These are phyloP conservation scores for Drosophila paranaensis DNA, from an alignment of 2,888 invertebrate species.

Conservation along the genomic window DNA sequence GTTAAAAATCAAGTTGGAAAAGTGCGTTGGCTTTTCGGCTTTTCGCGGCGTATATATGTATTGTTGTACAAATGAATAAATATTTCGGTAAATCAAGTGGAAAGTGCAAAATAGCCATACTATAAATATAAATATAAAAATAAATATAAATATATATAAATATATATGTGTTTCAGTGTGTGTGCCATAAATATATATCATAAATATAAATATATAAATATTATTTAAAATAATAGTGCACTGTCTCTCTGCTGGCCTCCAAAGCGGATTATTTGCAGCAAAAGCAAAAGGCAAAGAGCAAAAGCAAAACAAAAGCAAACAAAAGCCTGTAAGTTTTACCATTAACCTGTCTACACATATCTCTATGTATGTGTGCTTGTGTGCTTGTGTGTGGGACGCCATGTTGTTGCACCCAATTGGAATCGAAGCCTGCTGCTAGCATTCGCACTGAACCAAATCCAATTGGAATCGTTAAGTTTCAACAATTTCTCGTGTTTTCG, in stretches of 20 bases:
- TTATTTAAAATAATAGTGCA: slow-evolving; percentile 29
- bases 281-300: slow-evolving; percentile 39
- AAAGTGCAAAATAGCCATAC: slow-evolving; percentile 35
- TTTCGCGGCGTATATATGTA: slow-evolving; percentile 16
- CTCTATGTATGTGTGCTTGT: not conserved
- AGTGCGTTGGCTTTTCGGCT: slow-evolving; percentile 71
- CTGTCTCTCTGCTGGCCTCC: slow-evolving; percentile 35
- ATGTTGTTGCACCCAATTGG: slow-evolving; percentile 59
- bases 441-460: slow-evolving; percentile 6
- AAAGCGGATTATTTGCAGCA: slow-evolving; percentile 71
- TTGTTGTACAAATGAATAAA: slow-evolving; percentile 25
- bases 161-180: slow-evolving; percentile 17
- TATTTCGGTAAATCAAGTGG: slow-evolving; percentile 30
- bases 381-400: slow-evolving; percentile 34
- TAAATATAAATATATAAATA: slow-evolving; percentile 25
- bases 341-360: slow-evolving; percentile 37
- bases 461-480: not conserved
- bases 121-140: slow-evolving; percentile 12
- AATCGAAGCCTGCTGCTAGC: slow-evolving; percentile 36
- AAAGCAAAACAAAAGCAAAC: slow-evolving; percentile 38
- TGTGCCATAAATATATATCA: slow-evolving; percentile 42
- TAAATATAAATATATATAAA: slow-evolving; percentile 4
- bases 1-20: slow-evolving; percentile 61
- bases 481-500: not conserved
- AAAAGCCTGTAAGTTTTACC: slow-evolving; percentile 61